Base-by-base conservation (phyloP, 2,113 vertebrate species). In the Sinocyclocheilus anshuiensis region DNA sequence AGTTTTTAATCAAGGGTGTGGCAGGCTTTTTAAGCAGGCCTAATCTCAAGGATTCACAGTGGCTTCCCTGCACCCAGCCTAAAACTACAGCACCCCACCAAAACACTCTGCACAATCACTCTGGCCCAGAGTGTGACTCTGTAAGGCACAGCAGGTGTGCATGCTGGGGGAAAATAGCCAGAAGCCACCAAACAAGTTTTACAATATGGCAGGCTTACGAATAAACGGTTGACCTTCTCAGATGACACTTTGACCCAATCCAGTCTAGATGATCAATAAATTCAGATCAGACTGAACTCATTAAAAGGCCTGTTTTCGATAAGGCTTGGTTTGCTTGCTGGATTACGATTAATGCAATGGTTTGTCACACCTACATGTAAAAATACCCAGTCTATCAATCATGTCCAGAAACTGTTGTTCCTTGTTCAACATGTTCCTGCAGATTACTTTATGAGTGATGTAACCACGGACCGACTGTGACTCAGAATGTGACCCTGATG, bases 41-140 rank as follows among this genome's bases (percentile, higher is more conserved):
- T 95, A 94, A 94, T 95, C 94, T 94, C 85, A 84, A 89, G 91
- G 93, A 93, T 93, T 94, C 93, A 94, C 90, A 88, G 92, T 89
- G 86, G 90, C 90, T 90, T 92, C 91, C 91, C 91, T 93, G 92
- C 93, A 93, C 93, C 93, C 93, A 91, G 89, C 90, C 89, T 50
- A 50, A 89, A 89, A 91, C 92, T 84, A 87, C 20, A 72, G 87
- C 65, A 84, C 85, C 90, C 91, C 92, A 90, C 89, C 87, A 90
- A 89, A 91, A 91, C 88, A 90, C 22, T 63, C 86, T 86, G 81
- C 69, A 89, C 94, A 93, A 94, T 92, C 92, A 91, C 80, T 88
- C 81, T 85, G 86, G 89, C 88, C 88, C 86, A 77, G 84, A 86
- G 77, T 94, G 92, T 94, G 92, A 91, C 75, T 81, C 42, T 45